Evolutionary conservation across 2,797 vertebrate genomes (phyloP).

Genomic region (Amazona ochrocephala): DNA sequence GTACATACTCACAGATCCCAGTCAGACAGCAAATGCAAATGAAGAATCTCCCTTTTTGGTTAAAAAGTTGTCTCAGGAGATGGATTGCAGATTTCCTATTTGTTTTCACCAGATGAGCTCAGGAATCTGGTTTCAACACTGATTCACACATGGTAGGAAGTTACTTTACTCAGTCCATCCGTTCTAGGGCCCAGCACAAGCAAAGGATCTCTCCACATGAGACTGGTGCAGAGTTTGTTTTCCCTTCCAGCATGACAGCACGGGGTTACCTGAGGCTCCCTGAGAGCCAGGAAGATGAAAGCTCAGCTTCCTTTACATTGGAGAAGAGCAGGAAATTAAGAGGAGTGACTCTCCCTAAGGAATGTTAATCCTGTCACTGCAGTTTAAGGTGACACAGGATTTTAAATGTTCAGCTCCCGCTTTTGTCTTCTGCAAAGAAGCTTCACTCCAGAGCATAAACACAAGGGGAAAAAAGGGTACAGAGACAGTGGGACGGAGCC

Average conservation of each 20-base stretch:
- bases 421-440: background rate
- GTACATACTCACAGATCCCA: constrained; percentile 33
- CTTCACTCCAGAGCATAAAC: background rate
- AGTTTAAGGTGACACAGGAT: background rate
- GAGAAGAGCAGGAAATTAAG: background rate
- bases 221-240: background rate
- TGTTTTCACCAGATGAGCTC: background rate
- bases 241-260: background rate
- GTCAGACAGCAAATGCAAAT: constrained; percentile 9
- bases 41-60: background rate
- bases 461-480: background rate
- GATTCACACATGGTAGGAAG: background rate
- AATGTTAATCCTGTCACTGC: background rate
- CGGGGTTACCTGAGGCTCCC: constrained; percentile 39
- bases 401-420: background rate
- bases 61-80: background rate
- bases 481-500: background rate
- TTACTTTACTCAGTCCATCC: background rate
- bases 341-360: background rate
- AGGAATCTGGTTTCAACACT: background rate
- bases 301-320: constrained; percentile 18
- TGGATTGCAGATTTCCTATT: background rate
- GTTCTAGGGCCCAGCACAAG: background rate
- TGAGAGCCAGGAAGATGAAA: constrained; percentile 2
- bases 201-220: background rate